Evolutionary conservation across 2,797 vertebrate species (phyloP).

Genomic region (Pseudochaenichthys georgianus): DNA sequence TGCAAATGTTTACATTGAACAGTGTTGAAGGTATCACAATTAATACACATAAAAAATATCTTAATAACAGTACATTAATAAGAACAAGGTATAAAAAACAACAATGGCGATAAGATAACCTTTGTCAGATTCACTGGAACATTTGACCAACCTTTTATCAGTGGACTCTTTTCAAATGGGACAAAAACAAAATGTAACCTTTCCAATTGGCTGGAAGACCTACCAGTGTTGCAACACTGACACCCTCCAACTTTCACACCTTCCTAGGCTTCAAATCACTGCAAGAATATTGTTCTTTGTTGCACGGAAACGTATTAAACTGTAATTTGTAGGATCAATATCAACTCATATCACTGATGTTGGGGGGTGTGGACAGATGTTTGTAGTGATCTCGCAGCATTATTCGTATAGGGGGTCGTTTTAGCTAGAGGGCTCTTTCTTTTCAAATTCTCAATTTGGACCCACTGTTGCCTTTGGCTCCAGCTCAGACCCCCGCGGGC

Average conservation of each 20-base stretch:
- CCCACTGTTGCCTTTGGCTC: conserved; percentile 52
- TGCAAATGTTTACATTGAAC: too few species aligned
- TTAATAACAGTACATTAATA: too few species aligned
- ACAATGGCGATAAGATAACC: too few species aligned
- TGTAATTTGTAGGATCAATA: conserved; percentile 1
- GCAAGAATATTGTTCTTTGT: background rate
- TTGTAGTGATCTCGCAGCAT: conserved; percentile 42
- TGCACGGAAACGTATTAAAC: background rate
- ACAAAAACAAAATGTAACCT: background rate
- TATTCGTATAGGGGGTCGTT: conserved; percentile 49
- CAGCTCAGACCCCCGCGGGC: conserved; percentile 47
- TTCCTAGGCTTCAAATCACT: background rate
- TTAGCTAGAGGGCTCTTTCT: conserved; percentile 58
- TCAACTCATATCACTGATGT: conserved; percentile 9
- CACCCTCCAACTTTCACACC: background rate
- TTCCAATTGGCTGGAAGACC: background rate
- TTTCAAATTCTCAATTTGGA: conserved; percentile 69
- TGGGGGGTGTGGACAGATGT: conserved; percentile 10
- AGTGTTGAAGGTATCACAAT: too few species aligned
- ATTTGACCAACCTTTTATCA: background rate
- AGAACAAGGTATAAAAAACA: too few species aligned
- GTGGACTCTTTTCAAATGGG: background rate
- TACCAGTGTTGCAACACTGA: background rate
- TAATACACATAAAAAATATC: too few species aligned
- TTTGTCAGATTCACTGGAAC: background rate